Evolutionary conservation across 2,113 vertebrate genomes (phyloP).

Genomic region (Pangasianodon gigas): DNA sequence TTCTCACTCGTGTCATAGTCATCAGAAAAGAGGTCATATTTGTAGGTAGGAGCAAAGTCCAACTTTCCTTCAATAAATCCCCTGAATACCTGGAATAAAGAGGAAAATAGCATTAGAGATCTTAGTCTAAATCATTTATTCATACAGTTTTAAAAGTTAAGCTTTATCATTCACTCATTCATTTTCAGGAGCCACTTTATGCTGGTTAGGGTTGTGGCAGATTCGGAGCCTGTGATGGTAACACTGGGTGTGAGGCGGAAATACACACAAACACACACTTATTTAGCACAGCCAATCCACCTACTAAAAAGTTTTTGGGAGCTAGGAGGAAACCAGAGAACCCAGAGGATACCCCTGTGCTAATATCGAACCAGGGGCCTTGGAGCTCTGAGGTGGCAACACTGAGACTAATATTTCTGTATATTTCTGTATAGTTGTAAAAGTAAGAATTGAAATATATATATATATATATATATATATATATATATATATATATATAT

Average conservation of each 20-base stretch:
- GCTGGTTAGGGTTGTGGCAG: neutral
- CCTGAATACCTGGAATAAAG: slow-evolving; percentile 81
- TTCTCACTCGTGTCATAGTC: slow-evolving; percentile 99
- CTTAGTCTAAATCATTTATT: neutral
- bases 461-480: too few relatives aligned
- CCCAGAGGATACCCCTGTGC: neutral
- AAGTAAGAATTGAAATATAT: too few relatives aligned
- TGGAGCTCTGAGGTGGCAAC: neutral
- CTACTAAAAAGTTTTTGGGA: neutral
- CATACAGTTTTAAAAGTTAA: neutral
- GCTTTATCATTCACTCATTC: neutral
- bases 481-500: too few relatives aligned
- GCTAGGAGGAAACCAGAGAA: neutral
- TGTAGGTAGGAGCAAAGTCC: slow-evolving; percentile 96
- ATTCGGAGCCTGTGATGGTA: neutral
- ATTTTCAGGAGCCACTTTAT: neutral
- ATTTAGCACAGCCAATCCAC: neutral
- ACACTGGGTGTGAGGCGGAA: neutral
- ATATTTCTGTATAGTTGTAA: neutral
- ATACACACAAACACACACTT: neutral
- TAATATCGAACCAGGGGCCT: neutral
- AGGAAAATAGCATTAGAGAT: neutral
- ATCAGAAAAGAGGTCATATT: slow-evolving; percentile 97
- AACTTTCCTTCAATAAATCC: slow-evolving; percentile 92
- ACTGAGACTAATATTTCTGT: neutral